These are phyloP conservation scores for Tor tambroides DNA, from an alignment of 2,113 vertebrate genomes.

Conservation along the genomic window DNA sequence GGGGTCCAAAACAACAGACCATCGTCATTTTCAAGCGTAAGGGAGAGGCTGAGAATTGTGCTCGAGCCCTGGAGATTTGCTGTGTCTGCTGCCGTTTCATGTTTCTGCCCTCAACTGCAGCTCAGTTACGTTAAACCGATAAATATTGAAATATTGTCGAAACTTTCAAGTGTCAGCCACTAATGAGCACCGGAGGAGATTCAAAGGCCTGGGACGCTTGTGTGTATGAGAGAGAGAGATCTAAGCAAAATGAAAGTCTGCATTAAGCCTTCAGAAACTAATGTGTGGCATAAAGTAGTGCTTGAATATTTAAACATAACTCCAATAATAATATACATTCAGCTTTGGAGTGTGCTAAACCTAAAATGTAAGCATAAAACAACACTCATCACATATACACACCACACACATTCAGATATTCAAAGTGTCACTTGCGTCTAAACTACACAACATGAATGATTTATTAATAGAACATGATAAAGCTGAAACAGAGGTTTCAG, in stretches of 20 bases:
- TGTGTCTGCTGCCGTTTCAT: constrained; percentile 19
- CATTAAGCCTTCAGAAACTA: neutral
- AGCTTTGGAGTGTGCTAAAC: neutral
- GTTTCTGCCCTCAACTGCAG: constrained; percentile 22
- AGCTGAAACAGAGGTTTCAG: neutral
- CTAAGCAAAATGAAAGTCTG: constrained; percentile 24
- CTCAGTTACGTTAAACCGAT: constrained; percentile 39
- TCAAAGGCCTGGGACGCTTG: constrained; percentile 2
- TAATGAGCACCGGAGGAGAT: constrained; percentile 40
- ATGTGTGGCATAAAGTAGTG: neutral
- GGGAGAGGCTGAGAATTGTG: constrained; percentile 1
- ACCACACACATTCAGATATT: neutral
- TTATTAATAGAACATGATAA: constrained; percentile 19
- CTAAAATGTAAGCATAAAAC: neutral
- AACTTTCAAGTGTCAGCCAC: constrained; percentile 25
- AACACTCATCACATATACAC: neutral
- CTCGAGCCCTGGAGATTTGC: neutral
- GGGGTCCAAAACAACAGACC: neutral
- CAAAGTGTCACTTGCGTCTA: neutral
- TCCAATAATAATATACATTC: neutral
- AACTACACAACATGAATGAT: constrained; percentile 2
- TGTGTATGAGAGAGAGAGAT: constrained; percentile 13
- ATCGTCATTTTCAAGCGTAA: neutral
- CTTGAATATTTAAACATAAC: neutral
- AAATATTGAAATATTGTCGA: constrained; percentile 36